Base-by-base conservation (phyloP, 2,797 vertebrate species). In the Rhinogobio ventralis region DNA sequence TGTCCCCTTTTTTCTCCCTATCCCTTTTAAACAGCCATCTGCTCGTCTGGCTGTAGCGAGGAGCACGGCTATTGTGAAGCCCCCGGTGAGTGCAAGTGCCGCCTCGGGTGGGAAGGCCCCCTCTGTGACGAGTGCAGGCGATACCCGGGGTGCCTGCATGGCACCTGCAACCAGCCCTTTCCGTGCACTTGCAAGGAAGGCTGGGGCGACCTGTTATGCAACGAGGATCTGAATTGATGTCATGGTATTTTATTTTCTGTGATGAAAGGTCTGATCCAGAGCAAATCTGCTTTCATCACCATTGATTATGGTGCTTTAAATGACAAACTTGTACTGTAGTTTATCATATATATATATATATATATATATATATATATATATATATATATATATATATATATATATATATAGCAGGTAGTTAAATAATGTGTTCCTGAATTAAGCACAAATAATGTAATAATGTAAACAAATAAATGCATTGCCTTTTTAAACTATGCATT, bases 201-300 rank as follows among this genome's bases (percentile, higher is more conserved):
- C 23, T 97, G 96, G 96, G 96, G 96, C 0, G 96, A 96, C 4
- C 95, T 97, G 76, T 96, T 95, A 91, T 97, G 96, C 45, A 87
- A 96, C 92, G 92, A 96, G 93, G 96, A 97, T 76, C 93, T 97
- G 78, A 97, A 97, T 39, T 75, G 33, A 23, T 64, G 36, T 19
- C 5, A 11, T 19, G 1, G 39, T 42, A 17, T 62, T 79, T 79
- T 53, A 39, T 42, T 39, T 62, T 45, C 14, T 4, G 0, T 62
- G n/a, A 23, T 62, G 25, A 39, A 76, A 76, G 7, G 33, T 53
- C 46, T 74, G 28, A 39, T 39, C 36, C 7, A 39, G 33, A 36
- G 10, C 45, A 13, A 46, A 46, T 46, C 45, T 46, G 10, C 45
- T 45, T 45, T 45, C 28, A 33, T 36, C 1, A 4, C 7, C 17